Conservation (phyloP, 30 jellyfish, hydroid and myxozoan species). For the Catostylus mosaicus region DNA sequence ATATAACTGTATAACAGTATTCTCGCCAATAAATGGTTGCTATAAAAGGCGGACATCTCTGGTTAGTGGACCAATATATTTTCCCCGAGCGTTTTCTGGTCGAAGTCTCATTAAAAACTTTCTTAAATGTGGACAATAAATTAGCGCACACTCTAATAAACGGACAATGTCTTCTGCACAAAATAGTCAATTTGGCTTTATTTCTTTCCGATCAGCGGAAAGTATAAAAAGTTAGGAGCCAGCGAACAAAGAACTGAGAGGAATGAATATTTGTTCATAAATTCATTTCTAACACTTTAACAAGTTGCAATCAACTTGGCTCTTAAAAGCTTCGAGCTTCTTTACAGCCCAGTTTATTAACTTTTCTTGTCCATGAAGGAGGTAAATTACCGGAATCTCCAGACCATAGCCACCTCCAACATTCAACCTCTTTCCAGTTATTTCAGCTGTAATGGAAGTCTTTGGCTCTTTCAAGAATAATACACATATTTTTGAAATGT, state of each 20-base stretch:
- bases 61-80: no score
- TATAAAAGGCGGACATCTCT: no score
- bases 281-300: constrained; percentile 39
- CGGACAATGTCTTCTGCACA: no score
- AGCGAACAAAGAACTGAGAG: constrained; percentile 46
- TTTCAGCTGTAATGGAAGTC: constrained; percentile 32
- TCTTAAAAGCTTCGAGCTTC: no score
- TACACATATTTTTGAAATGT: constrained; percentile 19
- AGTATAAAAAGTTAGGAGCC: constrained; percentile 26
- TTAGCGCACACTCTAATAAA: not conserved
- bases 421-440: constrained; percentile 29
- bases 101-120: not conserved
- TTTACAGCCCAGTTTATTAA: not conserved
- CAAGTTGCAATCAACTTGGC: constrained; percentile 47
- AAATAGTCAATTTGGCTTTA: not conserved
- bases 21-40: no score
- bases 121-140: no score
- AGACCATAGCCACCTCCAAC: constrained; percentile 19
- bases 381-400: constrained; percentile 43
- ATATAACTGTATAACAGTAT: no score
- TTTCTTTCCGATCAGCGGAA: constrained; percentile 14
- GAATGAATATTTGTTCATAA: constrained; percentile 42
- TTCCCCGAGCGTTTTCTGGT: not conserved
- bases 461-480: constrained; percentile 42
- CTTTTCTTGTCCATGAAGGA: not conserved